phyloP scores from a whole-genome alignment of 2,113 vertebrate species.

The Vulpes lagopus region DNA sequence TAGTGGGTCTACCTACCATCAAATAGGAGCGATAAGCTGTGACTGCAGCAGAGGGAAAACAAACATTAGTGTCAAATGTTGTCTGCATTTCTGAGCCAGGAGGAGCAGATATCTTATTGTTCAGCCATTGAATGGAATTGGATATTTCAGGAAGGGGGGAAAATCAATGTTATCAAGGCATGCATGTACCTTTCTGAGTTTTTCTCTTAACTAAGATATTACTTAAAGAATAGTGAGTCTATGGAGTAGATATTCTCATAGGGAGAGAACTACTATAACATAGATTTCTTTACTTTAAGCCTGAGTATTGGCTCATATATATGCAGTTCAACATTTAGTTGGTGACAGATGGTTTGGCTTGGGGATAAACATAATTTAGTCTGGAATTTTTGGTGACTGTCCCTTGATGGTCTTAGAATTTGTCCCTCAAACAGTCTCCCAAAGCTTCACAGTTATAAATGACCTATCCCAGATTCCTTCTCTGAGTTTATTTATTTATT shows the following conservation, averaged over 20 bases:
- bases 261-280: background rate
- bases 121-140: background rate
- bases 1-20: constrained; percentile 65
- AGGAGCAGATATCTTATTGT: constrained; percentile 24
- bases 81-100: constrained; percentile 72
- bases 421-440: background rate
- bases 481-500: constrained; percentile 46
- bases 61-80: constrained; percentile 48
- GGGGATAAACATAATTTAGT: constrained; percentile 19
- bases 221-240: background rate
- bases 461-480: background rate
- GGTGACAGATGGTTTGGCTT: background rate
- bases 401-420: background rate
- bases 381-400: constrained; percentile 20
- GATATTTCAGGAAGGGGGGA: constrained; percentile 42
- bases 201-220: constrained; percentile 22
- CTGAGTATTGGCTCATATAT: background rate
- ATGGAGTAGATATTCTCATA: background rate
- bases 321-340: background rate
- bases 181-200: background rate
- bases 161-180: constrained; percentile 23
- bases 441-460: background rate
- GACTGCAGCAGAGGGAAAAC: constrained; percentile 53
- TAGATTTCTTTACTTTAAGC: constrained; percentile 33
- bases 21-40: constrained; percentile 73